Evolutionary conservation across 2,888 invertebrate species (phyloP).

Genomic region (Oeneis ivallda): DNA sequence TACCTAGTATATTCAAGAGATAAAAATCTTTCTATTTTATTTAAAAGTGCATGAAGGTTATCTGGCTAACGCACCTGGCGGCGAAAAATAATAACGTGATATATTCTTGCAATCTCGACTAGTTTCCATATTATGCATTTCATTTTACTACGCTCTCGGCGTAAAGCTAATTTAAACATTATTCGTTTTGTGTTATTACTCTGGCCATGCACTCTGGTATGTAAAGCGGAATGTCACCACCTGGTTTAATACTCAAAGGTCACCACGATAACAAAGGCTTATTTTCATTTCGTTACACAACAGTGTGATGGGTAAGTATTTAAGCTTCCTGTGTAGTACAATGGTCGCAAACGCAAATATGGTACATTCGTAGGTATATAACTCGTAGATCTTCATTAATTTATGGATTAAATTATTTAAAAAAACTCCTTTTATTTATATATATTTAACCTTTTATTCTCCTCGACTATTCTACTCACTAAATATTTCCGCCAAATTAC

Average conservation of each 20-base stretch:
- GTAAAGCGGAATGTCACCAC: neutral
- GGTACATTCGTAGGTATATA: no score
- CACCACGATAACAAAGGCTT: neutral
- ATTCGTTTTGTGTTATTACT: neutral
- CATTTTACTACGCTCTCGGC: neutral
- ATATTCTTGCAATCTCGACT: neutral
- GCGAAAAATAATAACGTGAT: neutral
- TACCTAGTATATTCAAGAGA: neutral
- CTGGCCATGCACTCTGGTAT: neutral
- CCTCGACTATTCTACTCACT: no score
- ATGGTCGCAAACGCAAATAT: neutral
- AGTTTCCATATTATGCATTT: slow-evolving; percentile 4
- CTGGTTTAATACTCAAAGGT: no score
- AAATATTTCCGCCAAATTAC: no score
- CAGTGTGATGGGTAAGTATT: no score
- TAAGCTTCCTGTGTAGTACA: no score
- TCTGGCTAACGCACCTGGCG: neutral
- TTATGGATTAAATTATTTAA: no score
- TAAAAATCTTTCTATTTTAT: slow-evolving; percentile 2
- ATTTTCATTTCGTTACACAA: slow-evolving; percentile 7
- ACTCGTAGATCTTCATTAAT: neutral
- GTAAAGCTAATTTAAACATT: slow-evolving; percentile 1
- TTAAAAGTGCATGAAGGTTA: neutral
- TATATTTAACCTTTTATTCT: no score
- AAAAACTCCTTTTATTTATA: no score